phyloP scores from a whole-genome alignment of 92 coral and sea anemone genomes.

The Phymanthus crucifer region DNA sequence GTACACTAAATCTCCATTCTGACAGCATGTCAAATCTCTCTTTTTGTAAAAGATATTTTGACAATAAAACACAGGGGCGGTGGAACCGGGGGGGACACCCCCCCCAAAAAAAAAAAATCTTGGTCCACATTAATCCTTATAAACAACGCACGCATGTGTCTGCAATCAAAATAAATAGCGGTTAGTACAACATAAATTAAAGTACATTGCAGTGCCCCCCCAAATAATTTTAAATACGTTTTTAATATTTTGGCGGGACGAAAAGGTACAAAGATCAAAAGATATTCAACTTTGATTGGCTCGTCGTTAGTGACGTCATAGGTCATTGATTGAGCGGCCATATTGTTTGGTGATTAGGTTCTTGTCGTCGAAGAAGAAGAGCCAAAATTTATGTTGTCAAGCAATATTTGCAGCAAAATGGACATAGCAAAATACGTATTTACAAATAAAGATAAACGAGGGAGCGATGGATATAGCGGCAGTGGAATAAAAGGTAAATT shows the following conservation, averaged over 20 bases:
- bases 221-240: background rate
- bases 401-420: constrained; percentile 50
- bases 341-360: constrained; percentile 34
- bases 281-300: constrained; percentile 60
- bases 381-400: constrained; percentile 31
- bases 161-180: no score
- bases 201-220: no score
- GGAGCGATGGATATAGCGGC: constrained; percentile 76
- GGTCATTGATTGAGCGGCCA: constrained; percentile 63
- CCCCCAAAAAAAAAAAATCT: no score
- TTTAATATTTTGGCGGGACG: constrained; percentile 26
- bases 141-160: no score
- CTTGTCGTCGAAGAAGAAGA: constrained; percentile 14
- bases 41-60: no score
- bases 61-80: no score
- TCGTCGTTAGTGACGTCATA: constrained; percentile 71
- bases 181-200: no score
- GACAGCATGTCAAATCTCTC: no score
- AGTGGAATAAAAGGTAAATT: constrained; percentile 72
- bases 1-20: no score
- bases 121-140: no score
- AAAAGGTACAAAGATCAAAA: constrained; percentile 3
- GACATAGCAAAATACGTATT: constrained; percentile 80
- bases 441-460: constrained; percentile 65
- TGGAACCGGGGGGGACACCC: no score